A percentile compares a stretch with the other conserved stretches of the same genome.
Evolutionary conservation across 1,140 invertebrate genomes (phyloP).

Genomic region (Aphelenchoides besseyi): DNA sequence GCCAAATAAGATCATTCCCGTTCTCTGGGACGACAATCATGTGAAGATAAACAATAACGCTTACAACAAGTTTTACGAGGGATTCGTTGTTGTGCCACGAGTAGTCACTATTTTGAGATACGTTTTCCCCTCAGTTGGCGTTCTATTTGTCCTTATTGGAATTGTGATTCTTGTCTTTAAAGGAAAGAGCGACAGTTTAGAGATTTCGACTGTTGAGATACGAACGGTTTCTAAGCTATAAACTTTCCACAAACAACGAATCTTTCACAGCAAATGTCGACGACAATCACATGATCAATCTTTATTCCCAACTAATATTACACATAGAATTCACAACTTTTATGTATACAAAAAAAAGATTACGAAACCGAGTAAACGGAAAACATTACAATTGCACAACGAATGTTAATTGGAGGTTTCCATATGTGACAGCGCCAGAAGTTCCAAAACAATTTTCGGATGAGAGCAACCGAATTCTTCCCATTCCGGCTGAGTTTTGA

Average conservation of each 20-base stretch:
- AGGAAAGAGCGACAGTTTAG: neutral
- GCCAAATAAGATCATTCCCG: constrained; percentile 7
- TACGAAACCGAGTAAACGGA: no score
- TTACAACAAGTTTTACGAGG: neutral
- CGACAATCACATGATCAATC: neutral
- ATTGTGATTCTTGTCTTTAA: neutral
- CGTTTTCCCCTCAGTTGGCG: neutral
- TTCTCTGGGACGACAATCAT: neutral
- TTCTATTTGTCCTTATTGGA: constrained; percentile 2
- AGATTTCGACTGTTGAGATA: neutral
- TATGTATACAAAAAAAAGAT: no score
- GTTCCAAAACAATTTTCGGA: constrained; percentile 1
- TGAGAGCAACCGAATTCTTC: neutral
- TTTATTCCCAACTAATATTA: neutral
- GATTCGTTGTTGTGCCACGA: neutral
- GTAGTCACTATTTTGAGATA: neutral
- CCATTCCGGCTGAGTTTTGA: neutral
- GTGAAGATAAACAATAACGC: neutral
- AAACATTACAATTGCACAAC: neutral
- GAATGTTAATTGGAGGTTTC: neutral
- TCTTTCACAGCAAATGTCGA: neutral
- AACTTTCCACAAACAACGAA: neutral
- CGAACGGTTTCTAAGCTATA: neutral
- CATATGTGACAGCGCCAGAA: neutral
- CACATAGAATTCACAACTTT: neutral